Evolutionary conservation across 1,140 invertebrate genomes (phyloP).

Genomic region (Cyclargus thomasi): DNA sequence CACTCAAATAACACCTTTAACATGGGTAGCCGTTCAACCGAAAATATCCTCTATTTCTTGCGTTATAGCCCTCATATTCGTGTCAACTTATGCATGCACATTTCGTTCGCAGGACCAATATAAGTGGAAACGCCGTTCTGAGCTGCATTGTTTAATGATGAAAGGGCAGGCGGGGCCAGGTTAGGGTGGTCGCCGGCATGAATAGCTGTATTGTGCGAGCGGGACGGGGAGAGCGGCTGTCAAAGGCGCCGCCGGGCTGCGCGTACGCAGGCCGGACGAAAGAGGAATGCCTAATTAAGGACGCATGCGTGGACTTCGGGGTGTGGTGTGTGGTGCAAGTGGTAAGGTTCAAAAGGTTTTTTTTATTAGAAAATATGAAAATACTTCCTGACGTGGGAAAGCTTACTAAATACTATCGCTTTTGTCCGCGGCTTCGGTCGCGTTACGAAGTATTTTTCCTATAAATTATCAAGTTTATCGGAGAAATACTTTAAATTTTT

Average conservation of each 20-base stretch:
- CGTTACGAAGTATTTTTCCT: too few species aligned
- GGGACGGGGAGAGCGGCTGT: constrained; percentile 47
- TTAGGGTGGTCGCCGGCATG: constrained; percentile 42
- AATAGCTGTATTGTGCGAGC: constrained; percentile 67
- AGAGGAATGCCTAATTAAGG: constrained; percentile 71
- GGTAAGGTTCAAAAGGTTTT: background rate
- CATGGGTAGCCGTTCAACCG: constrained; percentile 25
- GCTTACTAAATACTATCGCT: too few species aligned
- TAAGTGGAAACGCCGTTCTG: constrained; percentile 35
- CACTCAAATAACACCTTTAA: constrained; percentile 71
- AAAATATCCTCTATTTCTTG: constrained; percentile 25
- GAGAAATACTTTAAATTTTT: too few species aligned
- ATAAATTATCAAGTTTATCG: too few species aligned
- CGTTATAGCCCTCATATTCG: constrained; percentile 22
- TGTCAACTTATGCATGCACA: constrained; percentile 28
- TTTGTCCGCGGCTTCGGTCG: too few species aligned
- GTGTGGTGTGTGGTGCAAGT: constrained; percentile 36
- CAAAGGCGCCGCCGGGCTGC: constrained; percentile 63
- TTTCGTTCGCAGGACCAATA: constrained; percentile 35
- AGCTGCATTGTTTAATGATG: constrained; percentile 55
- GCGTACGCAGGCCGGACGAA: constrained; percentile 67
- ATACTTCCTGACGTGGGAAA: too few species aligned
- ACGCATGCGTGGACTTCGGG: constrained; percentile 67
- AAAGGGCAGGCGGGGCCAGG: constrained; percentile 41
- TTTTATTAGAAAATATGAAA: too few species aligned